Evolutionary conservation across 2,888 invertebrate genomes (phyloP).

Genomic region (Drosophila borborema): DNA sequence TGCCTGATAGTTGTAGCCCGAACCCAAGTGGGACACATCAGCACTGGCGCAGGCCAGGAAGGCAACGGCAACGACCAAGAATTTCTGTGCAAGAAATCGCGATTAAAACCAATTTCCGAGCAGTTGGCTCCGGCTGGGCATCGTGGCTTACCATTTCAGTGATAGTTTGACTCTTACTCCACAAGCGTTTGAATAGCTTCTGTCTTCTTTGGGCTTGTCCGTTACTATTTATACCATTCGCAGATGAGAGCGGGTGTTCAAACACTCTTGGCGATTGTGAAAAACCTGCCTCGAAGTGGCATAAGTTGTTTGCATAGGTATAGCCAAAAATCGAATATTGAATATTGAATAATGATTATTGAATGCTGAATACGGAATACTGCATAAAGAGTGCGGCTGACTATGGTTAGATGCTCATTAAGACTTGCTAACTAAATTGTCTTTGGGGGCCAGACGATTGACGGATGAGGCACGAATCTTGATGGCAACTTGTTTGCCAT

Average conservation of each 20-base stretch:
- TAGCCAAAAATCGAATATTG: constrained; percentile 26
- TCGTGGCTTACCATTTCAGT: constrained; percentile 60
- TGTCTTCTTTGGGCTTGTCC: constrained; percentile 44
- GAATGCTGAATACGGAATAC: constrained; percentile 10
- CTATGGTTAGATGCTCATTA: constrained; percentile 11
- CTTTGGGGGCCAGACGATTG: constrained; percentile 32
- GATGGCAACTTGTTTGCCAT: constrained; percentile 37
- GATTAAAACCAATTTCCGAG: constrained; percentile 16
- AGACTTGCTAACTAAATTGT: constrained; percentile 4
- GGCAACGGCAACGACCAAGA: constrained; percentile 74
- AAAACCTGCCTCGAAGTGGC: constrained; percentile 24
- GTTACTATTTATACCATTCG: constrained; percentile 58
- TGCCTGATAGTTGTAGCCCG: constrained; percentile 68
- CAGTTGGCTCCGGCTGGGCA: too few species aligned
- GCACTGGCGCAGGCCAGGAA: constrained; percentile 74
- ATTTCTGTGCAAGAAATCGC: constrained; percentile 60
- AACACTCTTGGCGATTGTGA: constrained; percentile 14
- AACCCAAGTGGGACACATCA: constrained; percentile 74
- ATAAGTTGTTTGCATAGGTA: constrained; percentile 33
- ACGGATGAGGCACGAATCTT: constrained; percentile 15
- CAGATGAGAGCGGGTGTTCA: constrained; percentile 22
- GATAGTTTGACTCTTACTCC: constrained; percentile 55
- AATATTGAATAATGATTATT: constrained; percentile 10
- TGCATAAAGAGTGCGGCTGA: constrained; percentile 6
- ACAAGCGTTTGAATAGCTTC: constrained; percentile 65